These are phyloP conservation scores for Dendrophyllia cribrosa DNA, from an alignment of 64 coral and sea anemone genomes.

Conservation along the genomic window DNA sequence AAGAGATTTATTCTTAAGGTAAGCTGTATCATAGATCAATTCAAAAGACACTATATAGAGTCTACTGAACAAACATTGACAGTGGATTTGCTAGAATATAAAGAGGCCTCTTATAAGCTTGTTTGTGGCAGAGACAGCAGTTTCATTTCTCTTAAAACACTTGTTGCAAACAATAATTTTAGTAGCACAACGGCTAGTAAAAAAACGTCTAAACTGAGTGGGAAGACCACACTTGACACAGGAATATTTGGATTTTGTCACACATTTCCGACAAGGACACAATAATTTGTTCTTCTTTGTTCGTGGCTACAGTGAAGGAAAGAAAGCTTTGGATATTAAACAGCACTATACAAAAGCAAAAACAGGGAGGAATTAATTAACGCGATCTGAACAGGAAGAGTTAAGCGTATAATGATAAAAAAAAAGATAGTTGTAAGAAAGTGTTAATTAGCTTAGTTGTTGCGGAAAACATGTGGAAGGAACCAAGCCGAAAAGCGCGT, in stretches of 20 bases:
- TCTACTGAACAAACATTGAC: constrained; percentile 11
- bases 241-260: not conserved
- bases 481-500: not conserved
- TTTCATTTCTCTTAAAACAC: not conserved
- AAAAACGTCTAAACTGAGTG: not conserved
- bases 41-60: not conserved
- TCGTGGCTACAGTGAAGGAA: not conserved
- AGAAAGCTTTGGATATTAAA: not conserved
- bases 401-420: not conserved
- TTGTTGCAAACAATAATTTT: too few species aligned
- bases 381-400: constrained; percentile 1
- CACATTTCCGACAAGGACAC: constrained; percentile 2
- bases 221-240: not conserved
- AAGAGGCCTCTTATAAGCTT: not conserved
- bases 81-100: not conserved
- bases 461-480: not conserved
- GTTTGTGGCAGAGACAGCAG: not conserved
- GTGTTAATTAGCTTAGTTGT: not conserved
- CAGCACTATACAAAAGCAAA: not conserved
- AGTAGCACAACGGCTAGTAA: too few species aligned
- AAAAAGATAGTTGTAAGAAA: not conserved
- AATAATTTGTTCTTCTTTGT: not conserved
- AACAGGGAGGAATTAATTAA: not conserved
- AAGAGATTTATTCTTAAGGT: not conserved
- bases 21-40: not conserved